phyloP scores from a whole-genome alignment of 2,888 invertebrate species.

The Cheilosia pagana region DNA sequence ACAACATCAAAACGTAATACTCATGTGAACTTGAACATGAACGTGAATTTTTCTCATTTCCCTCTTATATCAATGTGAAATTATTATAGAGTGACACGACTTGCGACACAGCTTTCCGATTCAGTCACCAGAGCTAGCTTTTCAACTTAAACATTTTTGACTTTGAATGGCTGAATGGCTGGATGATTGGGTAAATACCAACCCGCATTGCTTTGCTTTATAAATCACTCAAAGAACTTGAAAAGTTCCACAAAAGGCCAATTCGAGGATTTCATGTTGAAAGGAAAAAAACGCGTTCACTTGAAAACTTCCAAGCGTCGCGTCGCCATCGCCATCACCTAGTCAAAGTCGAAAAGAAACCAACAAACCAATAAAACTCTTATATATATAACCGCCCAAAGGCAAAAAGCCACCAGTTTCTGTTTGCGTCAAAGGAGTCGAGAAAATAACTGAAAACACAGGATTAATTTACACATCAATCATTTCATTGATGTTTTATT shows the following conservation, averaged over 20 bases:
- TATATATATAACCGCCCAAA: neutral
- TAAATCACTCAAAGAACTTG: neutral
- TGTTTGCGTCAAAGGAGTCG: neutral
- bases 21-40: neutral
- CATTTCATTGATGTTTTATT: slow-evolving; percentile 6
- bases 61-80: neutral
- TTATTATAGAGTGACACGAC: neutral
- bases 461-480: slow-evolving; percentile 29
- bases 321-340: too few species aligned
- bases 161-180: neutral
- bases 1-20: neutral
- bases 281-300: neutral
- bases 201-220: neutral
- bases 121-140: neutral
- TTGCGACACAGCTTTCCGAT: neutral
- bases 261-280: neutral
- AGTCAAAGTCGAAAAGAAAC: too few species aligned
- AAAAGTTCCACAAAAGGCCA: neutral
- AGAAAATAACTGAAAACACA: neutral
- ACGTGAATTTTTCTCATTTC: neutral
- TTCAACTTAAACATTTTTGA: neutral
- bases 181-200: neutral
- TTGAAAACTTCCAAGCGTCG: neutral
- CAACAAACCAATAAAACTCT: too few species aligned
- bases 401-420: neutral